Evolutionary conservation across 2,113 vertebrate species (phyloP), one percentile per base, ranked within the genome.

Genomic region (Piprites chloris): DNA sequence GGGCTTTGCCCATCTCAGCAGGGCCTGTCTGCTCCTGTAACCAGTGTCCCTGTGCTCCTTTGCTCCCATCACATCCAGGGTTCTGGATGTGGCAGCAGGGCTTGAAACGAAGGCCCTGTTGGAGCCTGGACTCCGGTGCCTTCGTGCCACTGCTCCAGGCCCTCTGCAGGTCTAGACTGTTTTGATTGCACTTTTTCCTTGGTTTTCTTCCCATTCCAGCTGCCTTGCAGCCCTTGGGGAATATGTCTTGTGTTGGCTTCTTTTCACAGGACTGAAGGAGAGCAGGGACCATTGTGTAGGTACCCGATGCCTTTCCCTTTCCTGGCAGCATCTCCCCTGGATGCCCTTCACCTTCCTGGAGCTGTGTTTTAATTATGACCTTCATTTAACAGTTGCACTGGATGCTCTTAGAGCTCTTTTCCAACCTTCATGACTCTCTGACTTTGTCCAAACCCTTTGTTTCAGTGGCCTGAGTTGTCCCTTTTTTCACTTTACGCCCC

Each of bases 11-110:
- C 1, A 3, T 59, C 46, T 4, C 1, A 62, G 27, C 72, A 55
- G 56, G 49, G 16, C 7, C 2, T 37, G 26, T 37, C 59, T 0
- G 2, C 26, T 35, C 37, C 0, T 1, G 11, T 33, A 6, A 8
- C 13, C 39, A 9, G 26, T 41, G n/a, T 68, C 32, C 46, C 71
- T 32, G 16, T 1, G 37, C 49, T 78, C 35, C 81, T 28, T 16
- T 52, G 50, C 26, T 52, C 8, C 50, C 72, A 39, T 30, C 39
- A 9, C 56, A n/a, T 39, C 58, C 77, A 56, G 77, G 59, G 61
- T 63, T 67, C 33, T 27, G 0, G 21, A 27, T 12, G 24, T 18
- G 66, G 39, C 67, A 85, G 49, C 4, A 2, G 33, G n/a, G 56
- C 39, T 69, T 84, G 80, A 75, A 35, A 42, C 74, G 21, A n/a